phyloP scores from a whole-genome alignment of 2,113 vertebrate genomes.

The Nycticorax nycticorax region DNA sequence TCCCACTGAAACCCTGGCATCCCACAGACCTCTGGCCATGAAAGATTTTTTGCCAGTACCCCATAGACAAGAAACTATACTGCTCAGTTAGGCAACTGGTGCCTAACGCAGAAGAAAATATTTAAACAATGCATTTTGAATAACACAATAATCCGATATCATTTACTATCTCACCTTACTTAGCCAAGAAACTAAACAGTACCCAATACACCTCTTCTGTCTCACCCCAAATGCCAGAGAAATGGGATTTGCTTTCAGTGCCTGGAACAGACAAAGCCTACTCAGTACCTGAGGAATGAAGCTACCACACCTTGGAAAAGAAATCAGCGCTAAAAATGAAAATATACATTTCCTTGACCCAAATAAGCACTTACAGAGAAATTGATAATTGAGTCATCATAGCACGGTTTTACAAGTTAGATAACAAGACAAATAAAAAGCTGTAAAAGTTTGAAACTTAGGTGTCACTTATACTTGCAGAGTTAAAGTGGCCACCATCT shows the following conservation, averaged over 20 bases:
- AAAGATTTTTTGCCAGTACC: background rate
- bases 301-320: background rate
- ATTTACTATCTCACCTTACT: background rate
- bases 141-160: background rate
- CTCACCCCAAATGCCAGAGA: background rate
- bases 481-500: background rate
- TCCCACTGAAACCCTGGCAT: background rate
- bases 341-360: background rate
- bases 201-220: background rate
- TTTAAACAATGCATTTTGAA: background rate
- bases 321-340: background rate
- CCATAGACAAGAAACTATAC: background rate
- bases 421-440: background rate
- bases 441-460: background rate
- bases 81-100: background rate
- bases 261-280: background rate
- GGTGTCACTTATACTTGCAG: background rate
- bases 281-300: background rate
- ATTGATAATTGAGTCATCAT: fast-evolving
- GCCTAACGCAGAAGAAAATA: background rate
- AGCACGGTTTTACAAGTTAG: background rate
- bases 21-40: background rate
- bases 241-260: background rate
- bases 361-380: background rate
- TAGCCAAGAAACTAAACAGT: background rate